Base-by-base conservation (phyloP, 64 coral and sea anemone genomes). In the Hydrozoanthus tunicans region DNA sequence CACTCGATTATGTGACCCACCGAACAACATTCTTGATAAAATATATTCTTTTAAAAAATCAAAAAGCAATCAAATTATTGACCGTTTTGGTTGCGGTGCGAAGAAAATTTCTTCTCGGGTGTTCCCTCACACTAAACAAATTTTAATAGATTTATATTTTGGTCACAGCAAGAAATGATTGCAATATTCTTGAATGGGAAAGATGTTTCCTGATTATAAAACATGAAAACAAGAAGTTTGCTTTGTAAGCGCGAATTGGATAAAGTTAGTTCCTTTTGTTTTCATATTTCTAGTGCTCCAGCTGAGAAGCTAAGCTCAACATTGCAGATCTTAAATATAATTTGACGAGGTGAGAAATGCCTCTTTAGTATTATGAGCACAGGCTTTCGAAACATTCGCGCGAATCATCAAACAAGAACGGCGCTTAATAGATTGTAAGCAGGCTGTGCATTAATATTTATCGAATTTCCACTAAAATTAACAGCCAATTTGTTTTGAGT, bases 401-500 rank as follows among this genome's bases (percentile, higher is more conserved):
- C 67, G 32, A 71, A 23, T 25, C 27, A 20, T 73, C 27, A 60
- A 56, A 12, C 56, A 23, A 58, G 74, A 88, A 74, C 66, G 26
- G 67, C 12, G 53, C 84, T 88, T 73, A 58, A 56, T 11, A 75
- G 69, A 32, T 58, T 75, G 4, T 85, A 69, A 68, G 65, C 64
- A 85, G 14, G 5, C 56, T 12, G 12, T 64, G 60, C 24, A 74
- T 60, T 74, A 88, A 88, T 7, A 73, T 64, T 82, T 60, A 83
- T 9, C 59, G 84, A 74, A 58, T 73, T 57, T n/a, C 54, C 66
- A 26, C 57, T 14, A 10, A 73, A 51, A 88, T 88, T 88, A 88
- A 59, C 55, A 88, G 84, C 32, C 84, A 88, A 88, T 88, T 88
- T 88, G 24, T 73, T 58, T 88, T 88, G 68, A 73, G 69, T 58